Evolutionary conservation across 2,888 invertebrate genomes (phyloP), one percentile per base, ranked within the genome.

Genomic region (Capitulum mitella): DNA sequence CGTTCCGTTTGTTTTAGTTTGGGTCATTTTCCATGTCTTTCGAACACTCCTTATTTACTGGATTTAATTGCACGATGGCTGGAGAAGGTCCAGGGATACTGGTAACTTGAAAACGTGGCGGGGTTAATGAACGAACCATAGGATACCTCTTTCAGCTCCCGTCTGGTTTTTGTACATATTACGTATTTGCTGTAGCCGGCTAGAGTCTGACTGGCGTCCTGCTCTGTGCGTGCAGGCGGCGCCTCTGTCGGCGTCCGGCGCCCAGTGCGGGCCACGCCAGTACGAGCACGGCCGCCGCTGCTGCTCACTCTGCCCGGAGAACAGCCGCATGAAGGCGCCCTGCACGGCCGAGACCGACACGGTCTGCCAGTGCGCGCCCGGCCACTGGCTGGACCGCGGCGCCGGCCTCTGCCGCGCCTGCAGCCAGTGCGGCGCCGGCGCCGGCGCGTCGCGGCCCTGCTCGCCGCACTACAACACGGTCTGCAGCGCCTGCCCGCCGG

Each of bases 361-460:
- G 26, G 26, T 6, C 40, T 70, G 70, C 26, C 37, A 37, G 70
- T 70, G 70, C 40, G 29, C 37, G 5, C 19, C 70, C 70, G 70
- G 70, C 70, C 37, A 29, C 70, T 70, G 70, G 70, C 40, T 70
- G 70, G 70, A 70, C 70, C 40, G 3, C 34, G 10, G 16, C 8
- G 70, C 70, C 37, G 70, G 70, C 26, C 19, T 14, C 22, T 70
- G 70, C 29, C 70, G 70, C 26, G 8, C 40, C 8, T 70, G 70
- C 70, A 19, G 37, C 26, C 70, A 19, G 34, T 70, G 70, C 22
- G 34, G 22, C 19, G 26, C 70, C 22, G 70, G 70, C 40, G 14
- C 37, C 70, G 70, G 70, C 29, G 29, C 70, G 22, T 70, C 70
- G 70, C 70, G 70, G 40, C 70, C 70, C 37, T 70, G 70, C 70